phyloP scores from a whole-genome alignment of 2,113 vertebrate genomes.

The Mandrillus leucophaeus region DNA sequence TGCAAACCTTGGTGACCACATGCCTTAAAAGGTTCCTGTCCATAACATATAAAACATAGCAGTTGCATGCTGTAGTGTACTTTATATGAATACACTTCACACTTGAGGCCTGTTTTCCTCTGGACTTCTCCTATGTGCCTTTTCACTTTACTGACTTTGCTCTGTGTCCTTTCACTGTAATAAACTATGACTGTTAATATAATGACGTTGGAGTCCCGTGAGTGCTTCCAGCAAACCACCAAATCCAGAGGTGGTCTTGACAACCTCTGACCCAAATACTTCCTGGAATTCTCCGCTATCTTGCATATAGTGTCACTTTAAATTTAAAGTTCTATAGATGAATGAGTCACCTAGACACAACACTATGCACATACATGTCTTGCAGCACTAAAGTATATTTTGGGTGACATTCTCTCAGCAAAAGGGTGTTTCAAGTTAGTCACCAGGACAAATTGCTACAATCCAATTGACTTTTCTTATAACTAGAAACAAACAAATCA shows the following conservation, averaged over 20 bases:
- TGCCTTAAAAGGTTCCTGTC: background rate
- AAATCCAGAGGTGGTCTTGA: background rate
- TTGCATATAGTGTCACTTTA: background rate
- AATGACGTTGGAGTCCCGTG: background rate
- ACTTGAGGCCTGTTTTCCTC: background rate
- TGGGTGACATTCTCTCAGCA: background rate
- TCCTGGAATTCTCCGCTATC: background rate
- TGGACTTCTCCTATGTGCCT: background rate
- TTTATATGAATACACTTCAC: background rate
- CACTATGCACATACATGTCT: background rate
- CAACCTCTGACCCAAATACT: background rate
- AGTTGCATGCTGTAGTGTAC: background rate
- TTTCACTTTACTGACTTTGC: background rate
- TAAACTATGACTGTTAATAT: background rate
- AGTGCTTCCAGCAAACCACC: background rate
- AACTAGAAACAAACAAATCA: conserved; percentile 30
- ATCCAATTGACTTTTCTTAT: background rate
- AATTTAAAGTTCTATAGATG: background rate
- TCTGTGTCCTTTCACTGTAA: background rate
- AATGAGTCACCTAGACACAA: background rate
- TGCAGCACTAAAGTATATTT: background rate
- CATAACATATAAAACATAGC: background rate
- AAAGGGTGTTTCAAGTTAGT: background rate
- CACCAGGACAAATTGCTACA: background rate
- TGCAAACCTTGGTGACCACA: background rate